These are phyloP conservation scores for Drosophila kambysellisi DNA, from an alignment of 2,888 invertebrate species.

Conservation along the genomic window DNA sequence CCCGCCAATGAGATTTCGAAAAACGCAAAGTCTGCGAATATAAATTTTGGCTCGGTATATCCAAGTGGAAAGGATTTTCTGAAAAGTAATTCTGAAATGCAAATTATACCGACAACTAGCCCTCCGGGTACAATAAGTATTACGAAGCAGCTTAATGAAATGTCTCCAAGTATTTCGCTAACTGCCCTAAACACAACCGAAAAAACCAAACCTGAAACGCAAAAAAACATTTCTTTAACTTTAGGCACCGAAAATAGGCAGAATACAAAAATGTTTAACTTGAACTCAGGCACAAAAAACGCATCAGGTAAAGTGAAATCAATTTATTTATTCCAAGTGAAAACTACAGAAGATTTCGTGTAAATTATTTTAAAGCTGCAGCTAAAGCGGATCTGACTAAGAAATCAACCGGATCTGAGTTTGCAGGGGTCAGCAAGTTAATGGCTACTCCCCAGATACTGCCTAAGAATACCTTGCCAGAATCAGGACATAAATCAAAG, in stretches of 20 bases:
- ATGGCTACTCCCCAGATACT: background rate
- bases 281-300: constrained; percentile 10
- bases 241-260: constrained; percentile 6
- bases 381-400: constrained; percentile 3
- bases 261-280: constrained; percentile 27
- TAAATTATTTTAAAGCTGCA: background rate
- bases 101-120: constrained; percentile 80
- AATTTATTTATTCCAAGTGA: background rate
- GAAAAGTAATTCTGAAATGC: constrained; percentile 74
- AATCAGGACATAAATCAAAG: constrained; percentile 6
- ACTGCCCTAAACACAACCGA: constrained; percentile 69
- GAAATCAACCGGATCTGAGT: constrained; percentile 23
- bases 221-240: constrained; percentile 6
- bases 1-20: constrained; percentile 3
- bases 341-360: background rate
- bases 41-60: constrained; percentile 25
- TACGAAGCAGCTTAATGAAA: constrained; percentile 78
- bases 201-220: constrained; percentile 25
- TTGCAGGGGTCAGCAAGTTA: constrained; percentile 3
- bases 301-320: constrained; percentile 1
- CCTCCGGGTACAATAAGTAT: constrained; percentile 77
- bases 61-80: constrained; percentile 40
- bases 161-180: constrained; percentile 80
- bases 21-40: constrained; percentile 19
- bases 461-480: constrained; percentile 8